These are phyloP conservation scores for Natrix natrix DNA, from an alignment of 2,797 vertebrate genomes.

Conservation along the genomic window DNA sequence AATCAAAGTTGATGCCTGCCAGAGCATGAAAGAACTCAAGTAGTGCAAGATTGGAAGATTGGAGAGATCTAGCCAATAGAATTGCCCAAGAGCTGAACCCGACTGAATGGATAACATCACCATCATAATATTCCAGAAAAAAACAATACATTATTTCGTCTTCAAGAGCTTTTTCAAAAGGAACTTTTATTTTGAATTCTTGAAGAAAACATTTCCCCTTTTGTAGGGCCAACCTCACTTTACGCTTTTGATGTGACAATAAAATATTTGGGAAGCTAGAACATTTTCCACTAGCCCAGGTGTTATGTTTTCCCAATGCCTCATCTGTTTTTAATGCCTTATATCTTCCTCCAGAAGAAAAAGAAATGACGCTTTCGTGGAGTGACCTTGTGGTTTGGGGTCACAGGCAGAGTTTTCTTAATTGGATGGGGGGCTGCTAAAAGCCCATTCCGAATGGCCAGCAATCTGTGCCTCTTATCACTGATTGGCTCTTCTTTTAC, in stretches of 20 bases:
- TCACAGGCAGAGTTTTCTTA: not conserved
- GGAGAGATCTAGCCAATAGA: not conserved
- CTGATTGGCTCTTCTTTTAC: conserved; percentile 25
- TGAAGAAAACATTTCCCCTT: not conserved
- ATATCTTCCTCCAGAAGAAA: conserved; percentile 25
- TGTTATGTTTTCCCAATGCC: not conserved
- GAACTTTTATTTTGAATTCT: conserved; percentile 23
- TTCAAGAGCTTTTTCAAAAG: not conserved
- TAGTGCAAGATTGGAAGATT: no score
- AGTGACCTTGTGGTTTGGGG: not conserved
- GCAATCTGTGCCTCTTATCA: conserved; percentile 56
- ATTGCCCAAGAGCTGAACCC: not conserved
- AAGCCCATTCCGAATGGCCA: conserved; percentile 63
- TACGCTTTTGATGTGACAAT: not conserved
- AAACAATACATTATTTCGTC: not conserved
- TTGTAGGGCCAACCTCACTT: not conserved
- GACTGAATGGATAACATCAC: not conserved
- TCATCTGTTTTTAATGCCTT: not conserved
- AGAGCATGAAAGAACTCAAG: not conserved
- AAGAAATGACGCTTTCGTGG: conserved; percentile 6
- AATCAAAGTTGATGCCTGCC: not conserved
- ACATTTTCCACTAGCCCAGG: not conserved
- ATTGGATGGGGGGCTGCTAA: conserved; percentile 14
- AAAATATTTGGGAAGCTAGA: not conserved
- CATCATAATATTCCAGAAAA: not conserved